Evolutionary conservation across 2,888 invertebrate species (phyloP), one percentile per base, ranked within the genome.

Genomic region (Agrochola litura): DNA sequence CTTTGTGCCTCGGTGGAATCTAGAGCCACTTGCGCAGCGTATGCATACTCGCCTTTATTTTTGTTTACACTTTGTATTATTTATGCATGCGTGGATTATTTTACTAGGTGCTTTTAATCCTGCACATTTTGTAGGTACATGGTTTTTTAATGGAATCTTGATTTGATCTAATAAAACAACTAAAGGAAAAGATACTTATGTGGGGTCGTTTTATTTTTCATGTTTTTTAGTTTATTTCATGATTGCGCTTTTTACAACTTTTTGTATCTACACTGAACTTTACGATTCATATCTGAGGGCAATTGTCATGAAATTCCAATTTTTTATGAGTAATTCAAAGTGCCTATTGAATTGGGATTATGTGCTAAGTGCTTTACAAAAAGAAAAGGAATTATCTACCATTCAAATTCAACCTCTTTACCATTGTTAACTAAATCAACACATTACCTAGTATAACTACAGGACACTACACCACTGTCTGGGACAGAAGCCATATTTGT

Each of bases 1-100:
- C 91, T 94, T 94, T 94, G 91, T 93, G 90, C 88, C 82, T 89
- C 88, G 88, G 87, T 90, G 89, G 91, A 92, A 92, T 90, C 91
- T 91, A 91, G 91, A 86, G 90, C 91, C 90, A 93, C 92, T 92
- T 89, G 83, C 86, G 79, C 66, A 69, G 79, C 85, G 86, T 85
- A 84, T 85, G 86, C 87, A 83, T 89, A 88, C 88, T 85, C 87
- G 82, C 84, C 82, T 89, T 88, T 89, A 88, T 89, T 88, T 89
- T 84, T 86, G 82, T 85, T 69, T 86, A 82, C 80, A 81, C 61
- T 73, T 73, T 76, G 58, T 75, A 61, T 82, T 76, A 77, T 22
- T 56, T 70, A 73, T 82, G 77, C 65, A 69, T 73, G 61, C 70
- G 54, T 68, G 49, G 66, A 76, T 71, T 77, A 81, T 64, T 71